Conservation (phyloP, 2,113 vertebrate species). For the Sialia sialis region DNA sequence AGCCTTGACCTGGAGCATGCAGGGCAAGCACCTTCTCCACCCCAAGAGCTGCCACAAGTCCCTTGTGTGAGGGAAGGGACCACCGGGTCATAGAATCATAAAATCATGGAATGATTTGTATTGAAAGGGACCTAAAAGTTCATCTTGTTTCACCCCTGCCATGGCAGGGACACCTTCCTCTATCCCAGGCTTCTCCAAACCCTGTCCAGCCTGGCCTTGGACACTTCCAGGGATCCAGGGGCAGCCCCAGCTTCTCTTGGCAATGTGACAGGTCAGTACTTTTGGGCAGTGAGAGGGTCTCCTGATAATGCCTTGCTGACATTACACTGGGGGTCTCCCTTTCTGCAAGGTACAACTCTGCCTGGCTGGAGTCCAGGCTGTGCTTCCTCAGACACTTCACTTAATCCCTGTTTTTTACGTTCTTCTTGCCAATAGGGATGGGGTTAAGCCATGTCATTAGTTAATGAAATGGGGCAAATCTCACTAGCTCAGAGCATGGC, state of each 20-base stretch:
- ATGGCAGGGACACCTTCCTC: background rate
- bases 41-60: background rate
- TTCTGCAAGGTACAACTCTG: background rate
- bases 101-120: background rate
- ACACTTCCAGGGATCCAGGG: background rate
- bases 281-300: background rate
- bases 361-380: background rate
- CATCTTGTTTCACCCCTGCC: background rate
- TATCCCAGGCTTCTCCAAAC: background rate
- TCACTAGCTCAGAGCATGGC: background rate
- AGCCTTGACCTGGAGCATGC: background rate
- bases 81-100: background rate
- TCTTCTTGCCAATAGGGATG: background rate
- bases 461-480: background rate
- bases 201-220: rapidly evolving
- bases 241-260: background rate
- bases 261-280: background rate
- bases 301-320: background rate
- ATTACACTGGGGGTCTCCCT: background rate
- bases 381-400: background rate
- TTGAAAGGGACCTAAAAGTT: background rate
- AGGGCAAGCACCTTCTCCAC: background rate
- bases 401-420: background rate
- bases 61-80: background rate
- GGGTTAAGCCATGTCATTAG: background rate